phyloP scores from a whole-genome alignment of 2,797 vertebrate species.

The Sebastiscus tertius region DNA sequence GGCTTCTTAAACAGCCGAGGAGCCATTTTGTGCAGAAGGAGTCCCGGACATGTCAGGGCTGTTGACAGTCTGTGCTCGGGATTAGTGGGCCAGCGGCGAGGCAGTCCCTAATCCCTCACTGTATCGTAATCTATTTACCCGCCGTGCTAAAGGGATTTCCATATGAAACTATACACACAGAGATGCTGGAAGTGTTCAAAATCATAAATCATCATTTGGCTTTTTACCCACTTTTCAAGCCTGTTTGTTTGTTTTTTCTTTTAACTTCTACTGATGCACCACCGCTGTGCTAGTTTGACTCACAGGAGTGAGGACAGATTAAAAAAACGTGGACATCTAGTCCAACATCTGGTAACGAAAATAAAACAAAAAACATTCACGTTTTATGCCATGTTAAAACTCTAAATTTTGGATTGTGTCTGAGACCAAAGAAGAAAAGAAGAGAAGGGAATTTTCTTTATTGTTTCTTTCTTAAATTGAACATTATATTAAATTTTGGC shows the following conservation, averaged over 20 bases:
- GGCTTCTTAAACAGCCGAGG: conserved; percentile 71
- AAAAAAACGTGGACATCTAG: background rate
- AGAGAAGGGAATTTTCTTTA: background rate
- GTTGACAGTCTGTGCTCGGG: conserved; percentile 86
- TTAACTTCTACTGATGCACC: background rate
- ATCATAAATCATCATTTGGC: conserved; percentile 70
- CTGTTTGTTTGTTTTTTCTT: conserved; percentile 18
- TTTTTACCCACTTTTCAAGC: conserved; percentile 50
- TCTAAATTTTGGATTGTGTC: rapidly evolving
- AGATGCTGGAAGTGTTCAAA: conserved; percentile 80
- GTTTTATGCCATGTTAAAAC: background rate
- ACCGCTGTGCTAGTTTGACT: background rate
- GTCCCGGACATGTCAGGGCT: conserved; percentile 77
- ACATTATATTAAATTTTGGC: background rate
- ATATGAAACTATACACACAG: conserved; percentile 85
- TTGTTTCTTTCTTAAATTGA: background rate
- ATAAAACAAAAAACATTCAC: background rate
- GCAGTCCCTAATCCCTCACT: conserved; percentile 88
- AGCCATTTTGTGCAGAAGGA: conserved; percentile 76
- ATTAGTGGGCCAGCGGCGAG: conserved; percentile 90
- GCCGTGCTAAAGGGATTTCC: conserved; percentile 88
- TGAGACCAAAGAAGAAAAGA: background rate
- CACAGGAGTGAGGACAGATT: background rate
- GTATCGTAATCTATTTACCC: conserved; percentile 92
- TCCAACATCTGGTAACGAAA: background rate